A percentile compares a stretch with the other conserved stretches of the same genome.
phyloP scores from a whole-genome alignment of 2,113 vertebrate species.

The Microcebus griseorufus region DNA sequence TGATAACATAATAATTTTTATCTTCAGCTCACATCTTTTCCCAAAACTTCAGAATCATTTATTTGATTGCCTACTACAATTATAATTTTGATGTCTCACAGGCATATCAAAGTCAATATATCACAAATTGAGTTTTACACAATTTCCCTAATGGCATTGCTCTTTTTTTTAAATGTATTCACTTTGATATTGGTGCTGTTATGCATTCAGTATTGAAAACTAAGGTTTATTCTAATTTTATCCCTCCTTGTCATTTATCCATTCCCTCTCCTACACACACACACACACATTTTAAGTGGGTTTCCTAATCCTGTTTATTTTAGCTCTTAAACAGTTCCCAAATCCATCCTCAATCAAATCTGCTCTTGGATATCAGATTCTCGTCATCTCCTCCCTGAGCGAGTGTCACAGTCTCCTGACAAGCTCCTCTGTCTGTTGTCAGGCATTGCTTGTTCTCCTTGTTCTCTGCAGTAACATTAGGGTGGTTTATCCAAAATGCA shows the following conservation, averaged over 20 bases:
- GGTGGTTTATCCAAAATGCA: neutral
- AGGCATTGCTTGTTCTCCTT: neutral
- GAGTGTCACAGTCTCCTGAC: neutral
- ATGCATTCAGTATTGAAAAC: neutral
- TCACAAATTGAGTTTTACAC: neutral
- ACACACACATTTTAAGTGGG: neutral
- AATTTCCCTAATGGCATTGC: neutral
- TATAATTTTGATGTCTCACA: neutral
- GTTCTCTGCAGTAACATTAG: neutral
- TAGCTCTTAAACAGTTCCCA: neutral
- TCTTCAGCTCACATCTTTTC: neutral
- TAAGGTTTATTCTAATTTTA: neutral
- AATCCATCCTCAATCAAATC: neutral
- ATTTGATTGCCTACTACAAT: neutral
- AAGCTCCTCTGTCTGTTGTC: neutral
- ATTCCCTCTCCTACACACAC: neutral
- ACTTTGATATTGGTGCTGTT: neutral
- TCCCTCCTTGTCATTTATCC: neutral
- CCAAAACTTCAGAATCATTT: slow-evolving; percentile 6
- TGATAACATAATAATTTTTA: neutral
- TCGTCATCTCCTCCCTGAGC: neutral
- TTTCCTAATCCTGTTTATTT: neutral
- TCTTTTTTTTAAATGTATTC: neutral
- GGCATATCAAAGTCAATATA: neutral
- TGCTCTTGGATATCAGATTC: neutral